Base-by-base conservation (phyloP, 2,113 vertebrate genomes). In the Scalopus aquaticus region DNA sequence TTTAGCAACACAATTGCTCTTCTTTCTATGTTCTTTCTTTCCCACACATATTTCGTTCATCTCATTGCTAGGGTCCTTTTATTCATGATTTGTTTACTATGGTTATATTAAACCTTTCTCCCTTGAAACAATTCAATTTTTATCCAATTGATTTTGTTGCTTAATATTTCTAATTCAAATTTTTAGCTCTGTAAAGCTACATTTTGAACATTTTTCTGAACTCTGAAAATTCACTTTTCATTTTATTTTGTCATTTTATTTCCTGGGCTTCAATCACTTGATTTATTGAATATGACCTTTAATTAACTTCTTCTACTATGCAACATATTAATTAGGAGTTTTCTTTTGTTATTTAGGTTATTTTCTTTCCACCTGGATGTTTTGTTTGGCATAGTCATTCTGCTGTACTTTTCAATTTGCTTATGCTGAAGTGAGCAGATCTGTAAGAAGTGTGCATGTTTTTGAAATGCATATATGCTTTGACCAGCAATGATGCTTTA, bases 171-270 rank as follows among this genome's bases (percentile, higher is more conserved):
- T 64, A 62, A 62, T 37, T 79, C 15, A 64, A 58, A 28, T 37
- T 83, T 95, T 91, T 30, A n/a, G 15, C 69, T 88, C 28, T 56
- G 2, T 79, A 79, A 78, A 79, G 30, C 2, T 70, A 2, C 28
- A 79, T 51, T 92, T 92, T 44, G 44, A 20, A 83, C 26, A 51
- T 93, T 91, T 73, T 77, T n/a, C 30, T 79, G 58, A 93, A 73
- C 74, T 91, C 72, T 69, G 1, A 42, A 86, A 62, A 86, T 91
- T 69, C 24, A 82, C 9, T 81, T 92, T 95, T n/a, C 32, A 76
- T 92, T n/a, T 42, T 56, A 81, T 82, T 95, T 82, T 91, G 0
- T 0, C 85, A 19, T 93, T 90, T 73, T 42, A 56, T 37, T 73
- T 81, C 9, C 37, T 91, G 6, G 6, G n/a, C 11, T 70, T 82